phyloP scores from a whole-genome alignment of 2,888 invertebrate species.

The Coenonympha glycerion region DNA sequence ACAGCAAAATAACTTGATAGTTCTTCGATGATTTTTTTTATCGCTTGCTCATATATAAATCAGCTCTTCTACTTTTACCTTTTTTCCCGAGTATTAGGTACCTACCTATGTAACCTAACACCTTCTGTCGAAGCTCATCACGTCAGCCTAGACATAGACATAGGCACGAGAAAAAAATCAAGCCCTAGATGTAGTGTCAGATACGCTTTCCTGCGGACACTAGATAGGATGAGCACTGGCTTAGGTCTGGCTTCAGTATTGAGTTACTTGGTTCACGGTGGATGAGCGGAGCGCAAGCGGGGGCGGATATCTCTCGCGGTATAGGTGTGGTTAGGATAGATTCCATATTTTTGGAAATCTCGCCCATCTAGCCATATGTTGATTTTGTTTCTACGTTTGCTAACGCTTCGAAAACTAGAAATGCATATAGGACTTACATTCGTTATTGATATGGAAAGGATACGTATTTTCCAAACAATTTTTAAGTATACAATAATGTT shows the following conservation, averaged over 20 bases:
- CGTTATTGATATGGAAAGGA: too few species aligned
- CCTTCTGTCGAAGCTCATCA: conserved; percentile 4
- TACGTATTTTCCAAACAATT: too few species aligned
- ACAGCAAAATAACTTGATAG: neutral
- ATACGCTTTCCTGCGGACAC: conserved; percentile 18
- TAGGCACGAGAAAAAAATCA: conserved; percentile 1
- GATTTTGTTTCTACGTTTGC: too few species aligned
- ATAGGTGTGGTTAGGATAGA: too few species aligned
- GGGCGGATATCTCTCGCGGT: neutral
- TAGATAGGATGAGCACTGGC: neutral
- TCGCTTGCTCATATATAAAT: too few species aligned
- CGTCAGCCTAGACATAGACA: too few species aligned
- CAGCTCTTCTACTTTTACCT: neutral
- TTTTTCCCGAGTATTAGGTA: neutral
- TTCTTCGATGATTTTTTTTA: neutral
- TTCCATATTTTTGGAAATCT: too few species aligned
- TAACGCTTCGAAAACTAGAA: too few species aligned
- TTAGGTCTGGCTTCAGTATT: conserved; percentile 12
- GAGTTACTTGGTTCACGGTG: conserved; percentile 4
- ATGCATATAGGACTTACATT: too few species aligned
- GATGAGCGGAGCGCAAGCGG: neutral
- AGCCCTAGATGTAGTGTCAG: conserved; percentile 20
- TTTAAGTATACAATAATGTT: too few species aligned
- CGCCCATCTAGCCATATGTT: too few species aligned
- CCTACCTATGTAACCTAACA: conserved; percentile 1